phyloP scores from a whole-genome alignment of 2,113 vertebrate genomes.

The Dipodomys merriami region DNA sequence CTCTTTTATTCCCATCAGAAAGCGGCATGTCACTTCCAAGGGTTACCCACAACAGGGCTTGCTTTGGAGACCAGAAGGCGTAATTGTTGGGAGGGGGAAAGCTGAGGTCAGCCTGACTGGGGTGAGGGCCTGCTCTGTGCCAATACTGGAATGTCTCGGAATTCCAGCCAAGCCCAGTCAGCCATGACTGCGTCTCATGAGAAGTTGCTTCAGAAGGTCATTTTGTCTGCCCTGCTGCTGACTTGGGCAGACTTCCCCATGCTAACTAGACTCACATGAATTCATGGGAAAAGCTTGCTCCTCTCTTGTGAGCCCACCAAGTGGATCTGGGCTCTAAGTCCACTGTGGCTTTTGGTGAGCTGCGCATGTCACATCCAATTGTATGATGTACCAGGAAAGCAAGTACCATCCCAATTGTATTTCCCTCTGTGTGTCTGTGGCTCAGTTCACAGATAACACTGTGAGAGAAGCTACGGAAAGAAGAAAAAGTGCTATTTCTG shows the following conservation, averaged over 20 bases:
- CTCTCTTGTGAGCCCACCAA: conserved; percentile 14
- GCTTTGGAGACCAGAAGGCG: background rate
- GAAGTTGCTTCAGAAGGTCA: conserved; percentile 70
- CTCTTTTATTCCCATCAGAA: conserved; percentile 59
- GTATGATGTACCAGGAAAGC: background rate
- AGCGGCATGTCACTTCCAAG: conserved; percentile 41
- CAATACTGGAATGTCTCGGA: conserved; percentile 71
- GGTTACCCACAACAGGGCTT: conserved; percentile 59
- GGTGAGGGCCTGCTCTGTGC: conserved; percentile 54
- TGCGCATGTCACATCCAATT: background rate
- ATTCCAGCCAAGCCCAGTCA: conserved; percentile 69
- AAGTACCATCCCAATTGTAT: background rate
- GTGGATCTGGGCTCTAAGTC: background rate
- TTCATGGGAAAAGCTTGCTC: conserved; percentile 57
- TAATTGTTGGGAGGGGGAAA: conserved; percentile 64
- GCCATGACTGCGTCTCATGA: conserved; percentile 33
- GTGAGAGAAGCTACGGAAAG: rapidly evolving
- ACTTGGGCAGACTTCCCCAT: conserved; percentile 57
- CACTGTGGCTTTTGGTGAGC: background rate
- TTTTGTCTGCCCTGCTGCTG: conserved; percentile 74
- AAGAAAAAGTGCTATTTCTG: background rate
- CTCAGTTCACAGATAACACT: background rate
- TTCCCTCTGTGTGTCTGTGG: background rate
- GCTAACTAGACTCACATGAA: conserved; percentile 62
- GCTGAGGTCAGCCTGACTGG: conserved; percentile 69